Evolutionary conservation across 1,140 invertebrate species (phyloP), one percentile per base, ranked within the genome.

Genomic region (Solen grandis): DNA sequence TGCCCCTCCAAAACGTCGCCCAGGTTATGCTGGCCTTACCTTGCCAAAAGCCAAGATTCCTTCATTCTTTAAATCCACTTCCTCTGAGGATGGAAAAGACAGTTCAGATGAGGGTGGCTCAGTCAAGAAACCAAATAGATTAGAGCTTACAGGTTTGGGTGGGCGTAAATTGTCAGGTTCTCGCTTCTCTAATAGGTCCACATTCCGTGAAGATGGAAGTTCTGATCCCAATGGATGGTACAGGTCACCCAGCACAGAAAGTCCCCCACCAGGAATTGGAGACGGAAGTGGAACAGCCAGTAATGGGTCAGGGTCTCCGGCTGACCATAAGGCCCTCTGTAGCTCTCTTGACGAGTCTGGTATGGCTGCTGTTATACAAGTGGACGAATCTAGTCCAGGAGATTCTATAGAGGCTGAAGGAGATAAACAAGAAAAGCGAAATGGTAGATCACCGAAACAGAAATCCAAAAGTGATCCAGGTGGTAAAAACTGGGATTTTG

Each of bases 381-480:
- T 85, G 31, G 65, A 86, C 13, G 86, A 87, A 10, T 82, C 84
- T 84, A 82, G 85, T 5, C 82, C 78, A 50, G 52, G 19, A 25
- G 87, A 87, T 19, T 33, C 31, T 0, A 68, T 62, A 38, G 77
- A 36, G 25, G 27, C 19, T 59, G 82, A 84, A 38, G 29, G 62
- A 38, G 73, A 85, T 22, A 85, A 84, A 35, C 63, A 77, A n/a
- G 88, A 86, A 33, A 82, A 87, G 13, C 76, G 81, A 62, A 88
- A 86, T 72, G 83, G 86, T 19, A 90, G 90, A 83, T 82, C 85
- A 19, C 74, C 74, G 10, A 91, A 91, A 60, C 90, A 89, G 63
- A 91, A 91, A 78, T 90, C 90, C 35, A 89, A 90, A 69, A 91
- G 90, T 84, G 90, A 91, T 81, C 90, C 90, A 13, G 87, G 88